Conservation (phyloP, 2,113 vertebrate species). For the Colinus virginianus region DNA sequence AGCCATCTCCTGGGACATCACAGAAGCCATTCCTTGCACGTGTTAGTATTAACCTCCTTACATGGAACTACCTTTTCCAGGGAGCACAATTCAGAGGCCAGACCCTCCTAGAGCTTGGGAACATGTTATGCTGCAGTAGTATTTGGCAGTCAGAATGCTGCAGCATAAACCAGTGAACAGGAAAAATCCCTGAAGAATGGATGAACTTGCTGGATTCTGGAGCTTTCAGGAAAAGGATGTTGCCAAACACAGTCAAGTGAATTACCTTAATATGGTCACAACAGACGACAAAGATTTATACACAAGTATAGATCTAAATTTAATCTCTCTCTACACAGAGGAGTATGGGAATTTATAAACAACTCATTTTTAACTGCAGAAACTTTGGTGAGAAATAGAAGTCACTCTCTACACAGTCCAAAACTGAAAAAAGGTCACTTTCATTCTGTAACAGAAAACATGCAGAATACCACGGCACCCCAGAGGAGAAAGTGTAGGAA, state of each 20-base stretch:
- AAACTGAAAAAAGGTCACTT: background rate
- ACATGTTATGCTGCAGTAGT: background rate
- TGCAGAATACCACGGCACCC: background rate
- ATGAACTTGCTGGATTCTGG: background rate
- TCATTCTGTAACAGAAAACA: background rate
- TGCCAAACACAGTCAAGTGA: background rate
- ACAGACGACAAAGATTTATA: background rate
- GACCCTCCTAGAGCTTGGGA: background rate
- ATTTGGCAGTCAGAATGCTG: background rate
- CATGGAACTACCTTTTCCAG: background rate
- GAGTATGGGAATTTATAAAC: background rate
- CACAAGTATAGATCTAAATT: background rate
- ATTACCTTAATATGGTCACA: background rate
- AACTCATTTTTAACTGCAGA: background rate
- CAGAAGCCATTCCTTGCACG: accelerated
- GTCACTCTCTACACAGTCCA: background rate
- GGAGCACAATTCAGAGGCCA: background rate
- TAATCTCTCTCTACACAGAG: background rate
- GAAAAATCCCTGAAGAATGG: background rate
- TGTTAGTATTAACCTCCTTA: background rate
- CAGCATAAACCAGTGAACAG: background rate
- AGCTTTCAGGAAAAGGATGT: background rate
- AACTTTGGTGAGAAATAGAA: background rate
- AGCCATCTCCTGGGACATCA: accelerated
- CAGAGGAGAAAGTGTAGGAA: background rate